A percentile compares a stretch with the other conserved stretches of the same genome.
These are phyloP conservation scores for Ormia ochracea DNA, from an alignment of 2,888 invertebrate species.

Conservation along the genomic window DNA sequence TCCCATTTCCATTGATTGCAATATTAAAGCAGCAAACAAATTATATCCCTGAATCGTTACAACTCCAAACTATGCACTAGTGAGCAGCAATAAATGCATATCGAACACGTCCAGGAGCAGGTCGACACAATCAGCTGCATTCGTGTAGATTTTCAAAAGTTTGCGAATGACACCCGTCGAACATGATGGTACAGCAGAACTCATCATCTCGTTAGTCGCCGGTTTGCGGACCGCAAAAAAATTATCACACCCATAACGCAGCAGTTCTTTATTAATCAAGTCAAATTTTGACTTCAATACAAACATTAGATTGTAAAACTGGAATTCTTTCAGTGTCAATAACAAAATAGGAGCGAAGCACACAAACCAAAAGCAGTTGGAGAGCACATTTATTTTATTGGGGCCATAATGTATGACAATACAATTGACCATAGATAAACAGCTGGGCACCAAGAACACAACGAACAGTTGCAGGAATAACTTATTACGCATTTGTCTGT, in stretches of 20 bases:
- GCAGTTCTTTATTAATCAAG: slow-evolving; percentile 64
- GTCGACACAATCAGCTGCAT: slow-evolving; percentile 65
- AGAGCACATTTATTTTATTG: slow-evolving; percentile 23
- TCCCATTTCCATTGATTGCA: slow-evolving; percentile 64
- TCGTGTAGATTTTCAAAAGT: slow-evolving; percentile 65
- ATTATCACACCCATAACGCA: slow-evolving; percentile 36
- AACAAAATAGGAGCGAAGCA: slow-evolving; percentile 68
- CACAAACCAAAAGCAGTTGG: slow-evolving; percentile 69
- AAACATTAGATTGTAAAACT: slow-evolving; percentile 69
- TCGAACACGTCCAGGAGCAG: slow-evolving; percentile 66
- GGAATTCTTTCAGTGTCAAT: slow-evolving; percentile 68
- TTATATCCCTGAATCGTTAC: slow-evolving; percentile 70
- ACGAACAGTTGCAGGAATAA: slow-evolving; percentile 64
- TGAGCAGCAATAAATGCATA: slow-evolving; percentile 67
- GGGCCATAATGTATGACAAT: slow-evolving; percentile 64
- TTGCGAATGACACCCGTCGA: slow-evolving; percentile 60
- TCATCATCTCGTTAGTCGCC: neutral
- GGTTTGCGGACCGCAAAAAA: neutral
- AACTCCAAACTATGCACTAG: slow-evolving; percentile 66
- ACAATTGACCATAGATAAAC: slow-evolving; percentile 70
- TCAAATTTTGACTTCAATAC: slow-evolving; percentile 66
- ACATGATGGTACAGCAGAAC: neutral
- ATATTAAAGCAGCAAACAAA: slow-evolving; percentile 67
- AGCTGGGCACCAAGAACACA: slow-evolving; percentile 64
- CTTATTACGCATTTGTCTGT: slow-evolving; percentile 57